Evolutionary conservation across 2,797 vertebrate species (phyloP).

Genomic region (Megaceryle alcyon): DNA sequence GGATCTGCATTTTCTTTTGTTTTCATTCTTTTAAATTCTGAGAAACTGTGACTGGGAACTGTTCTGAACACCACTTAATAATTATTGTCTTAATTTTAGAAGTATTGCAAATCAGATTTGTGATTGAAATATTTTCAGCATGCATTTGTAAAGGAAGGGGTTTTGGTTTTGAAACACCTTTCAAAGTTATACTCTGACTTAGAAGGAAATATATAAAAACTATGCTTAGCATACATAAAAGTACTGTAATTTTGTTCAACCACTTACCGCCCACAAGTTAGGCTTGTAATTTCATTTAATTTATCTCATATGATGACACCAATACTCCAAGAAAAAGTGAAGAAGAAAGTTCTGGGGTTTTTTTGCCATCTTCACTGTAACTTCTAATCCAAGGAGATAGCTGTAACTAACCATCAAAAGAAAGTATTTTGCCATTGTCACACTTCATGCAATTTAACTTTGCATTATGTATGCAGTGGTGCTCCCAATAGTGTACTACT

Average conservation of each 20-base stretch:
- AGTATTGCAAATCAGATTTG: constrained; percentile 5
- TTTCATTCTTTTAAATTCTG: background rate
- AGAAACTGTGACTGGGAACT: background rate
- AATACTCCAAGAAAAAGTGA: constrained; percentile 22
- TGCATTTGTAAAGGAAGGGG: background rate
- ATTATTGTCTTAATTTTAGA: constrained; percentile 14
- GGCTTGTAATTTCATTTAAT: background rate
- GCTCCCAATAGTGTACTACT: background rate
- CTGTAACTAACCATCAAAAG: background rate
- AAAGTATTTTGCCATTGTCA: background rate
- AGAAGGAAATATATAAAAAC: constrained; percentile 52
- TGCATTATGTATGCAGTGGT: background rate
- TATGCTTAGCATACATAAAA: constrained; percentile 39
- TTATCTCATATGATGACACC: constrained; percentile 21
- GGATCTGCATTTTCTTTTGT: background rate
- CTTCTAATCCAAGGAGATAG: constrained; percentile 44
- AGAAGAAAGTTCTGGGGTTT: background rate
- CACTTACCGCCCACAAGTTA: background rate
- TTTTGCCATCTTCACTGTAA: constrained; percentile 40
- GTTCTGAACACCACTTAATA: background rate
- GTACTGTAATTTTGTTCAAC: constrained; percentile 56
- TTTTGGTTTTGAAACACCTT: constrained; percentile 25
- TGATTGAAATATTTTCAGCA: constrained; percentile 31
- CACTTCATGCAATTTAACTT: background rate
- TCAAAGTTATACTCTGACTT: constrained; percentile 37